phyloP scores from a whole-genome alignment of 2,113 vertebrate species.

The Nothoprocta pentlandii region DNA sequence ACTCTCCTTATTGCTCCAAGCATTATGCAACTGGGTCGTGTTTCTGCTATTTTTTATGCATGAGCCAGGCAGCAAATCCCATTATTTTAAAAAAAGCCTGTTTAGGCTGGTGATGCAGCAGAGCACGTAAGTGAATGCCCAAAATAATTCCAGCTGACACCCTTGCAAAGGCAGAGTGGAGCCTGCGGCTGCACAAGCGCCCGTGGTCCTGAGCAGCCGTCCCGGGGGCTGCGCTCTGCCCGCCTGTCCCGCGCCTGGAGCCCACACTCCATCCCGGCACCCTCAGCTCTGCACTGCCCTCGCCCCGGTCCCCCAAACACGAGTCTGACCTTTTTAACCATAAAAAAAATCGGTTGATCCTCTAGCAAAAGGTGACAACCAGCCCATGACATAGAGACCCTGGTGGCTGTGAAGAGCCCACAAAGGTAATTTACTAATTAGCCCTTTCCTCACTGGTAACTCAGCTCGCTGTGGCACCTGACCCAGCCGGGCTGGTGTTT shows the following conservation, averaged over 20 bases:
- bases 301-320: conserved; percentile 24
- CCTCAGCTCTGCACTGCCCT: background rate
- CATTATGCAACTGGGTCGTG: conserved; percentile 73
- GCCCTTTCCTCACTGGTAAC: conserved; percentile 43
- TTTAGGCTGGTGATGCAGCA: conserved; percentile 70
- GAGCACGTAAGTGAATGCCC: conserved; percentile 68
- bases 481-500: conserved; percentile 52
- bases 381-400: background rate
- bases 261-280: too few species aligned
- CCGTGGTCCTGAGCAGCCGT: too few species aligned
- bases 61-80: conserved; percentile 67
- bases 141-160: conserved; percentile 72
- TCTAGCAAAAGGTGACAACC: conserved; percentile 38
- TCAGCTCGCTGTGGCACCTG: background rate
- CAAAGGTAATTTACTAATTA: conserved; percentile 60
- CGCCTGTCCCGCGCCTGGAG: too few species aligned
- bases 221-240: background rate
- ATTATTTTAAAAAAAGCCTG: conserved; percentile 63
- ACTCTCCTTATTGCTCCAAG: conserved; percentile 68
- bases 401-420: background rate
- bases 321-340: background rate
- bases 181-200: background rate
- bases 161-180: conserved; percentile 66
- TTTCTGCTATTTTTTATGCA: conserved; percentile 67
- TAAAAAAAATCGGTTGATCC: conserved; percentile 30